A percentile compares a stretch with the other conserved stretches of the same genome.
phyloP scores from a whole-genome alignment of 2,888 invertebrate species.

The Dicyrtoma fusca region DNA sequence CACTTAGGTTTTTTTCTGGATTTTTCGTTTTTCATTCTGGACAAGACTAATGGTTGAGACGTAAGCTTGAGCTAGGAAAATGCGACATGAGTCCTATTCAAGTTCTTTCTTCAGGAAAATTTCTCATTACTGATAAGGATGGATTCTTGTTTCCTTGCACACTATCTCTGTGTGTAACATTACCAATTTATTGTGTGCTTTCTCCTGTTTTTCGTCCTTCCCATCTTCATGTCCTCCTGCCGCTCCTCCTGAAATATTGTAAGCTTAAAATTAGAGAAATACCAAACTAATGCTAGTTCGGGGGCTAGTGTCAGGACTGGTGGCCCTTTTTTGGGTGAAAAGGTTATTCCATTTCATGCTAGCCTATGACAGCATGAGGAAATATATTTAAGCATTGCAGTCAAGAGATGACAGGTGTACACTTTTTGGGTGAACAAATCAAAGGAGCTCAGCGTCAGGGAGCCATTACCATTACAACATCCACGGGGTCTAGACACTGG shows the following conservation, averaged over 20 bases:
- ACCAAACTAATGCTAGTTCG: too few relatives aligned
- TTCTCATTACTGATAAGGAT: slow-evolving; percentile 32
- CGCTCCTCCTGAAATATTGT: too few relatives aligned
- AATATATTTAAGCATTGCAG: neutral
- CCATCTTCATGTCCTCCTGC: neutral
- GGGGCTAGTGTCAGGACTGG: too few relatives aligned
- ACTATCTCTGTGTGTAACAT: neutral
- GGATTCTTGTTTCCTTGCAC: too few relatives aligned
- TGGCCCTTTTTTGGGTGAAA: too few relatives aligned
- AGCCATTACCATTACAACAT: slow-evolving; percentile 6
- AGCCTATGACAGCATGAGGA: neutral
- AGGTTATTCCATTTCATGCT: too few relatives aligned
- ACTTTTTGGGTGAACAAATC: slow-evolving; percentile 21
- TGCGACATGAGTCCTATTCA: slow-evolving; percentile 28
- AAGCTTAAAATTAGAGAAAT: too few relatives aligned
- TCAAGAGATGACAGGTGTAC: slow-evolving; percentile 26
- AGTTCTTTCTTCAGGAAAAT: slow-evolving; percentile 27
- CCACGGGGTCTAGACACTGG: too few relatives aligned
- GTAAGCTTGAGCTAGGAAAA: slow-evolving; percentile 16
- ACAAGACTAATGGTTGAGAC: slow-evolving; percentile 32
- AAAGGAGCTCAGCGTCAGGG: slow-evolving; percentile 24
- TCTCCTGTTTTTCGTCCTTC: neutral
- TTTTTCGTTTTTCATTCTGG: neutral
- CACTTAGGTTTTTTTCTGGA: neutral
- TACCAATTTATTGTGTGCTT: slow-evolving; percentile 1